Evolutionary conservation across 2,113 vertebrate genomes (phyloP), one percentile per base, ranked within the genome.

Genomic region (Kryptolebias marmoratus): DNA sequence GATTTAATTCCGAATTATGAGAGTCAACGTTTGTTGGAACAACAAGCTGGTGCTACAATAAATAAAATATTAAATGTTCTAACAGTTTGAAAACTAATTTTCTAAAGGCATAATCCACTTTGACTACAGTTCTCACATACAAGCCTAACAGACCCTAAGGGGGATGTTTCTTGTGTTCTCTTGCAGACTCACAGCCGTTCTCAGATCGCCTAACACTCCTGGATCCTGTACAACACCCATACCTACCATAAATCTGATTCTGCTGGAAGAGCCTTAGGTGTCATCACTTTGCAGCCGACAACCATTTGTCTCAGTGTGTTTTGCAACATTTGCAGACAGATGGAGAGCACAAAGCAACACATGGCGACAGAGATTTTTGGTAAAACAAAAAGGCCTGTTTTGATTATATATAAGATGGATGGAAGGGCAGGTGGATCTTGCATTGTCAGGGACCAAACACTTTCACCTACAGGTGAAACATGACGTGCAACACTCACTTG

Each of bases 221-320:
- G 84, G 83, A 84, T 65, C 72, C 72, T 28, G 73, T 71, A 52
- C 75, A 72, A 84, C 81, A 77, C 71, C 68, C 80, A 81, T 85
- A 78, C 81, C 88, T 81, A 73, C 81, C 82, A 82, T 89, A 75
- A 79, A 88, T 88, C 42, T 83, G 81, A 84, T 81, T 87, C 77
- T 47, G 68, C 77, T 80, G 82, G 80, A 82, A 88, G 74, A 61
- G 64, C 79, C 80, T 84, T 73, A 71, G 60, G 82, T 83, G 80
- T 86, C 83, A 88, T 90, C 89, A 75, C 85, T 79, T 71, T 64
- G 63, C 77, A 71, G 74, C 49, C 61, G 62, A 52, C 54, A 53
- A 71, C 60, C 71, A 77, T 86, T 85, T 85, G 83, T 86, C 78
- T 87, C 56, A 39, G 69, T 27, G 44, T 18, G 32, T 61, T 30